These are phyloP conservation scores for Noctua fimbriata DNA, from an alignment of 2,888 invertebrate genomes.

Conservation along the genomic window DNA sequence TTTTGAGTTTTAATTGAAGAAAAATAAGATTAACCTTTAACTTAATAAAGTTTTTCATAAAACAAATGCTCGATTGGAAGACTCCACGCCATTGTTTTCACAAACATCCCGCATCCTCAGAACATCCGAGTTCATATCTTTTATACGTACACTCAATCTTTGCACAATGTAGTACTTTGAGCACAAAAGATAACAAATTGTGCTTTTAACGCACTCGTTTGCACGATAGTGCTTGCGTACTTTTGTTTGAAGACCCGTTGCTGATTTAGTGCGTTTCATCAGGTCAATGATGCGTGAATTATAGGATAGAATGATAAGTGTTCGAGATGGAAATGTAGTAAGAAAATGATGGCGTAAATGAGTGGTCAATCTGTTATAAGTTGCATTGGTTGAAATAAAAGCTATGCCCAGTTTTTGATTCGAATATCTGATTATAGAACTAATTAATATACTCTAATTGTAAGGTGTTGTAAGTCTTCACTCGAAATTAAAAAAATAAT, in stretches of 20 bases:
- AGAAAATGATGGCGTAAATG: not conserved
- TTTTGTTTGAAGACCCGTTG: conserved; percentile 60
- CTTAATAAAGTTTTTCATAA: not conserved
- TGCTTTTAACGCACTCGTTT: conserved; percentile 69
- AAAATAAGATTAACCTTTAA: not conserved
- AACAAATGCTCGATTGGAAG: conserved; percentile 1
- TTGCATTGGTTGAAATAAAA: not conserved
- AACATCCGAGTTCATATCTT: conserved; percentile 53
- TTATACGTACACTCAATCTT: conserved; percentile 59
- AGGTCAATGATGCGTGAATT: conserved; percentile 61
- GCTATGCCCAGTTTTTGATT: not conserved
- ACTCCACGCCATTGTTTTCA: conserved; percentile 27
- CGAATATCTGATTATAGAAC: not conserved
- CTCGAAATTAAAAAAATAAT: not conserved
- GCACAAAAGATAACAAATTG: conserved; percentile 70
- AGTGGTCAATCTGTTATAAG: not conserved
- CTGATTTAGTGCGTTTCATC: conserved; percentile 64
- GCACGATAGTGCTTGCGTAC: conserved; percentile 52
- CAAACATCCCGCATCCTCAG: conserved; percentile 23
- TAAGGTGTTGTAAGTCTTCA: not conserved
- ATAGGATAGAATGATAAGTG: conserved; percentile 32
- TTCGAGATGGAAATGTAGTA: not conserved
- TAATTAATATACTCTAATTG: not conserved
- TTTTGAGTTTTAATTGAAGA: not conserved
- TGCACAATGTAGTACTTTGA: conserved; percentile 57